A percentile compares a stretch with the other conserved stretches of the same genome.
Evolutionary conservation across 2,888 invertebrate genomes (phyloP).

Genomic region (Pachymerium ferrugineum): DNA sequence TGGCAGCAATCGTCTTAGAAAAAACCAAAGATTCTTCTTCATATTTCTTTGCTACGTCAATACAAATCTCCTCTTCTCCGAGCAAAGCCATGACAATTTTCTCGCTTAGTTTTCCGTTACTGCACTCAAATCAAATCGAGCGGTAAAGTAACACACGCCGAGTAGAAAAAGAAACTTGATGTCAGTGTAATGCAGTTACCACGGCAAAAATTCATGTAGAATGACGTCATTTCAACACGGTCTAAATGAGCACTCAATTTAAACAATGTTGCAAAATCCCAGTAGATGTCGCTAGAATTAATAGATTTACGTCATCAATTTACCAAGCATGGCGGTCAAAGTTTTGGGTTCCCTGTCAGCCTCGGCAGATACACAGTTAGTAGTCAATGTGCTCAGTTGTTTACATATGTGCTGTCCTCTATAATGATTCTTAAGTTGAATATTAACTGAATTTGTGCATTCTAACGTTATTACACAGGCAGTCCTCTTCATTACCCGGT

Average conservation of each 20-base stretch:
- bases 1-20: too few relatives aligned
- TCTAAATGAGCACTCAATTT: too few relatives aligned
- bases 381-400: neutral
- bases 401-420: neutral
- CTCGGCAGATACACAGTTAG: neutral
- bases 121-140: too few relatives aligned
- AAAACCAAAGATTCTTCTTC: too few relatives aligned
- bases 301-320: neutral
- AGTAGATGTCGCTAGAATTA: neutral
- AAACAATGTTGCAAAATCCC: neutral
- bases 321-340: slow-evolving; percentile 13
- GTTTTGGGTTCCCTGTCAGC: neutral
- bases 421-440: neutral
- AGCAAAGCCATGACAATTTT: too few relatives aligned
- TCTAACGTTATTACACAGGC: neutral
- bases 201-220: neutral
- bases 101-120: too few relatives aligned
- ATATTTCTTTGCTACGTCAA: too few relatives aligned
- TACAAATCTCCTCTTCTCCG: too few relatives aligned
- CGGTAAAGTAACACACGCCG: too few relatives aligned
- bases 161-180: too few relatives aligned
- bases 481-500: neutral
- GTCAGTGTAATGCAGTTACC: too few relatives aligned
- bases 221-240: neutral
- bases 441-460: neutral